Base-by-base conservation (phyloP, 2,888 invertebrate species). In the Acanthacorydalis orientalis region DNA sequence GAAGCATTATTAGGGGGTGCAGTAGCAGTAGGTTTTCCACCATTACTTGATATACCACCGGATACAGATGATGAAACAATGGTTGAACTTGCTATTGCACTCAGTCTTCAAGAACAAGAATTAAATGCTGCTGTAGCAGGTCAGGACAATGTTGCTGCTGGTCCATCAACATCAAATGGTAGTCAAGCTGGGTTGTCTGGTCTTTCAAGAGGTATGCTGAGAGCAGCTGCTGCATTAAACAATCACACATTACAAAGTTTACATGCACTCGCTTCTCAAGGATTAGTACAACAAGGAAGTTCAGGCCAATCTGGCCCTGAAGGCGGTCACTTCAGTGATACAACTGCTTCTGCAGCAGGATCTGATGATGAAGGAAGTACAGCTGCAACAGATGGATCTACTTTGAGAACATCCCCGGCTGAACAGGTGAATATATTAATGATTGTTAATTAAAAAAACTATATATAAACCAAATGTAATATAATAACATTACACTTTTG, bases 31-130 rank as follows among this genome's bases (percentile, higher is more conserved):
- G 75, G 80, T 43, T 80, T 90, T 54, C 87, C 86, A 45, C 86
- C 83, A 0, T 64, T 92, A 31, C 68, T 92, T 7, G 91, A 91
- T 57, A 79, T 93, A 46, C 90, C 91, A 11, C 84, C 89, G n/a
- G 92, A 92, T 64, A 90, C 91, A 1, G 93, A 95, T 60, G 95
- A 96, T 63, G 95, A 95, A 64, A 86, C 93, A 0, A 93, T 96
- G 81, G 90, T 96, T 50, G 93, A 95, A 64, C 73, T 96, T 52
- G 96, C 95, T 2, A 93, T 96, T 52, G 95, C 95, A 0, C 70
- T 96, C 1, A 95, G 93, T 55, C 72, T 96, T 31, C 92, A 95
- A 60, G 85, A 86, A 55, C 83, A 85, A 56, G 81, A 81, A 52
- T 69, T 70, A 35, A 71, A 51, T 60, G 61, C 23, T 49, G 60